phyloP scores from a whole-genome alignment of 2,797 vertebrate genomes.

The Notolepis coatsorum region DNA sequence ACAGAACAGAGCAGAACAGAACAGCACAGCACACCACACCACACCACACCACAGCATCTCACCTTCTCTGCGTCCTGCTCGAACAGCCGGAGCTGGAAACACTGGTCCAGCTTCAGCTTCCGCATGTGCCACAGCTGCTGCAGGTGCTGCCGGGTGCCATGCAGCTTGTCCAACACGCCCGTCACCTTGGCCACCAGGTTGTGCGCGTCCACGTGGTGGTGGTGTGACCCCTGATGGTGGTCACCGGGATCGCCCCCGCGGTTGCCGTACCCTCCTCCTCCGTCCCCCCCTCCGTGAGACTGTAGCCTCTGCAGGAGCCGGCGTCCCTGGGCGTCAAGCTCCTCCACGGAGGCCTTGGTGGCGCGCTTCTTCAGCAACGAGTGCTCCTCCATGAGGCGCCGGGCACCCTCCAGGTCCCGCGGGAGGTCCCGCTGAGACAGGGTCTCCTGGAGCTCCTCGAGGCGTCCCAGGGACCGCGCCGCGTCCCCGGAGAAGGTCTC shows the following conservation, averaged over 20 bases:
- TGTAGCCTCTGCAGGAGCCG: conserved; percentile 94
- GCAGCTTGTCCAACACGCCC: conserved; percentile 92
- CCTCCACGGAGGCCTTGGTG: conserved; percentile 94
- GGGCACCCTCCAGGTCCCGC: conserved; percentile 93
- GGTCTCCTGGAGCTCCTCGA: conserved; percentile 96
- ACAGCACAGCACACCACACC: no score
- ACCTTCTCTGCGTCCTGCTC: conserved; percentile 99
- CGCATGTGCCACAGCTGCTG: conserved; percentile 97
- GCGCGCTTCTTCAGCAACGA: conserved; percentile 94
- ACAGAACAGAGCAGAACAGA: no score
- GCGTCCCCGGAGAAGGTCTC: conserved; percentile 96
- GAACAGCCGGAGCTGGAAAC: conserved; percentile 96
- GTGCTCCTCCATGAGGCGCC: conserved; percentile 95
- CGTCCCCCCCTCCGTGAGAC: conserved; percentile 79
- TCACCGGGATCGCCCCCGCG: conserved; percentile 78
- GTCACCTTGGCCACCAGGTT: conserved; percentile 93
- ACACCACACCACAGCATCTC: no score
- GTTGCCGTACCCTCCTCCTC: conserved; percentile 80
- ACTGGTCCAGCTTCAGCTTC: conserved; percentile 93
- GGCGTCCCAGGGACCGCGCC: conserved; percentile 89
- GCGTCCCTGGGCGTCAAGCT: conserved; percentile 94
- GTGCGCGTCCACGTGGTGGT: conserved; percentile 90
- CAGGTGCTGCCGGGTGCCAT: conserved; percentile 92
- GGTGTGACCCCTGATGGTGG: conserved; percentile 77
- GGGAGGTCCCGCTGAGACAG: conserved; percentile 95